Evolutionary conservation across 2,797 vertebrate genomes (phyloP), one percentile per base, ranked within the genome.

Genomic region (Cercopithecus diana): DNA sequence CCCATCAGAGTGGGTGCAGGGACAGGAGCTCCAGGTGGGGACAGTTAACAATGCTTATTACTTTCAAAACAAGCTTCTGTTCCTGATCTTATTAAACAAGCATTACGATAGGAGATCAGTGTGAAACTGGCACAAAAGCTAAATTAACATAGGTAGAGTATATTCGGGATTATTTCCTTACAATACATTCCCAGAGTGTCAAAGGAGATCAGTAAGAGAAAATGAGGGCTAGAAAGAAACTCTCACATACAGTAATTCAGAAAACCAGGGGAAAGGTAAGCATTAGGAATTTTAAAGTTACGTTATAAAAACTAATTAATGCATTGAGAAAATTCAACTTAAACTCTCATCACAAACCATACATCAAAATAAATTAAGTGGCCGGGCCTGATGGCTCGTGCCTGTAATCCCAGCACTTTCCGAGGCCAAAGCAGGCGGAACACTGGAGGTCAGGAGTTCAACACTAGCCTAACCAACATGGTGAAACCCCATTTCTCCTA

Each of bases 11-110:
- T 0, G 36, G 57, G 28, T 28, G 24, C 3, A 11, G 9, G 77
- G 70, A 11, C 28, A 19, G 39, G 15, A 1, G 28, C 3, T 0
- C 4, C 13, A 11, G 17, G 14, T 7, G 26, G 10, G 33, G 4
- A 2, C 50, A 26, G 43, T 67, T 12, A 19, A 55, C 14, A 28
- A 28, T 2, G 3, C 14, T n/a, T 11, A 4, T 0, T 24, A 83
- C 55, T 28, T 57, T 75, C 61, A 43, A n/a, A 70, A 43, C 2
- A 1, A 39, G 58, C 5, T 24, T 39, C 39, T 39, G 72, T 22
- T 57, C 52, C n/a, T 67, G 28, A 33, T n/a, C n/a, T 72, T 58
- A n/a, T 19, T 13, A 13, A 45, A 24, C 12, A 45, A 81, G 33
- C 4, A 3, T 30, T 39, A 39, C 1, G 22, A 89, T 4, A 5